These are phyloP conservation scores for Lepidonotus clava DNA, from an alignment of 2,888 invertebrate species.

Conservation along the genomic window DNA sequence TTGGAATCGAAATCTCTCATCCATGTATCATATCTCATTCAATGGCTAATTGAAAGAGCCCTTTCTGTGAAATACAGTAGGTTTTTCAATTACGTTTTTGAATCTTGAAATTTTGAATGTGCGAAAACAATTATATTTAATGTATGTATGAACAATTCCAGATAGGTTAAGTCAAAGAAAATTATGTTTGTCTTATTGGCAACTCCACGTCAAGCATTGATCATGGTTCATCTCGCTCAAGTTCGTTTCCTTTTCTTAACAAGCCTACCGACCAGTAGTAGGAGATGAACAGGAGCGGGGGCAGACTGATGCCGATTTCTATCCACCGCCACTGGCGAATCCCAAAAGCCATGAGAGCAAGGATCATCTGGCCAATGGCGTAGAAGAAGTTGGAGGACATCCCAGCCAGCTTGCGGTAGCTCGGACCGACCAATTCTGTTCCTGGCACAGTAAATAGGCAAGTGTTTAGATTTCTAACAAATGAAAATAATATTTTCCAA, in stretches of 20 bases:
- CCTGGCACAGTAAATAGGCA: neutral
- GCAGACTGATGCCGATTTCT: slow-evolving; percentile 47
- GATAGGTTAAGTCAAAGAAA: no score
- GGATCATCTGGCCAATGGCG: slow-evolving; percentile 49
- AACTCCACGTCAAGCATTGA: no score
- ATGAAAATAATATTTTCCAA: neutral
- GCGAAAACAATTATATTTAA: no score
- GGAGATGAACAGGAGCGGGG: slow-evolving; percentile 25
- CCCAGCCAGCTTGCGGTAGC: slow-evolving; percentile 45
- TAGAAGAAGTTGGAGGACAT: slow-evolving; percentile 46
- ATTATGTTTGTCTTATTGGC: no score
- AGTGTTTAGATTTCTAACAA: neutral
- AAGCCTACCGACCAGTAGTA: slow-evolving; percentile 46
- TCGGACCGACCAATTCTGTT: slow-evolving; percentile 43
- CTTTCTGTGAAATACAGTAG: no score
- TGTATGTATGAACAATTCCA: no score
- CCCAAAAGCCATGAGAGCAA: slow-evolving; percentile 31
- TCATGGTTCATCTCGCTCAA: no score
- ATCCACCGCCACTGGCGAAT: slow-evolving; percentile 51
- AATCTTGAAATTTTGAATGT: no score
- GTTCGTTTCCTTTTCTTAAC: neutral
- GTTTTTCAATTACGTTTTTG: no score
- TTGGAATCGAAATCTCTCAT: no score
- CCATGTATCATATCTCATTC: no score
- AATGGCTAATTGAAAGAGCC: no score